Percentiles rank a stretch among this genome's conserved stretches.
These are phyloP conservation scores for Amblyjoppa fuscipennis DNA, from an alignment of 2,888 invertebrate species.

Conservation along the genomic window DNA sequence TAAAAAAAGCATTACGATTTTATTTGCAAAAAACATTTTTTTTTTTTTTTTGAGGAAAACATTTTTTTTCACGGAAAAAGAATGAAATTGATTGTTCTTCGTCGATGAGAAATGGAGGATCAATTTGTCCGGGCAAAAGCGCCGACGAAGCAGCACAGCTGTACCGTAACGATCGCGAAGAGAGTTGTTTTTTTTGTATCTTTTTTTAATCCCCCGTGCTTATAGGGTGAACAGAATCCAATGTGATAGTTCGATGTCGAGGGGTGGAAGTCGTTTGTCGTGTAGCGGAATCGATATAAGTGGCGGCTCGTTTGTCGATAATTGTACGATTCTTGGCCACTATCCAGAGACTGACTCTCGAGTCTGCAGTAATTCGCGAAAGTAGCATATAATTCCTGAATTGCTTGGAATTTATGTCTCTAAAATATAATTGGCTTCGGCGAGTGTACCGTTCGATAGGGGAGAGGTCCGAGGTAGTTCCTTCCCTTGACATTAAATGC, in stretches of 20 bases:
- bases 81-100: constrained; percentile 1
- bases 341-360: background rate
- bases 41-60: background rate
- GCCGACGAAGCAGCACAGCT: background rate
- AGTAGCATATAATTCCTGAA: background rate
- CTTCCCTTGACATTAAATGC: too few species aligned
- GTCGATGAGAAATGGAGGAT: background rate
- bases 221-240: constrained; percentile 1
- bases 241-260: background rate
- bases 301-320: constrained; percentile 19
- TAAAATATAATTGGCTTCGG: background rate
- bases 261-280: constrained; percentile 9
- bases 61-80: background rate
- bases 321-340: background rate
- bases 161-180: background rate
- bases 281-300: constrained; percentile 1
- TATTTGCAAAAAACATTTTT: background rate
- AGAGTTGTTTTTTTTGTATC: background rate
- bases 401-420: background rate
- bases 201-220: background rate
- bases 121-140: background rate
- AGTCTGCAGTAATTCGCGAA: background rate
- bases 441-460: background rate
- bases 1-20: background rate
- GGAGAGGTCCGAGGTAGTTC: background rate